Conservation (phyloP, 2,113 vertebrate species). For the Strix aluco region DNA sequence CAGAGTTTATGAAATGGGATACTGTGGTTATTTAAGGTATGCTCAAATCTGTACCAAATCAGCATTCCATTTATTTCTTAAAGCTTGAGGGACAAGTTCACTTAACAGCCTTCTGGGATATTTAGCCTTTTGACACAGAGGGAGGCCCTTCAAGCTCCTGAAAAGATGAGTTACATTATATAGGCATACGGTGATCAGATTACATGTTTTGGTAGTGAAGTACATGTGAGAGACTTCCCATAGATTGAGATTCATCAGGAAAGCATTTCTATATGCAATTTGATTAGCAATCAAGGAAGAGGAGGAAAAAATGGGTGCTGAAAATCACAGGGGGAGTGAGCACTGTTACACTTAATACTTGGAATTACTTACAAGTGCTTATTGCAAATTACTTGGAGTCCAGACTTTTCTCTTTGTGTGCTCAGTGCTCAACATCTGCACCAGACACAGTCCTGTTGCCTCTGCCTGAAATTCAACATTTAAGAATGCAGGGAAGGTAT, state of each 20-base stretch:
- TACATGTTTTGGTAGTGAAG: neutral
- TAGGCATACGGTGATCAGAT: neutral
- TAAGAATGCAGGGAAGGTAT: neutral
- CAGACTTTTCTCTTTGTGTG: neutral
- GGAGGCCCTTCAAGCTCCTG: neutral
- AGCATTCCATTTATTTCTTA: conserved; percentile 7
- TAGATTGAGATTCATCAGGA: neutral
- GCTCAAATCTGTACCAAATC: neutral
- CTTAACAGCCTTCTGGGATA: neutral
- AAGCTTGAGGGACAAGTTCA: neutral
- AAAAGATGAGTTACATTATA: neutral
- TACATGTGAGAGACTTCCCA: neutral
- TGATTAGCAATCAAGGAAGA: conserved; percentile 51
- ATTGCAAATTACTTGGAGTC: neutral
- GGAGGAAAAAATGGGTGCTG: neutral
- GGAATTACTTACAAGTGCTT: neutral
- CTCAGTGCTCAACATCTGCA: neutral
- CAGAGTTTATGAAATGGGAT: neutral
- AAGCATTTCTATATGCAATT: neutral
- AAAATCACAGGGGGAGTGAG: neutral
- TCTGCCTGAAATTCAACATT: neutral
- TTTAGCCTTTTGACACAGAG: conserved; percentile 23
- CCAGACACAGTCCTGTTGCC: neutral
- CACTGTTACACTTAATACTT: neutral
- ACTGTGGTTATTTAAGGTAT: neutral